Base-by-base conservation (phyloP, 2,113 vertebrate genomes). In the Phoenicopterus ruber region DNA sequence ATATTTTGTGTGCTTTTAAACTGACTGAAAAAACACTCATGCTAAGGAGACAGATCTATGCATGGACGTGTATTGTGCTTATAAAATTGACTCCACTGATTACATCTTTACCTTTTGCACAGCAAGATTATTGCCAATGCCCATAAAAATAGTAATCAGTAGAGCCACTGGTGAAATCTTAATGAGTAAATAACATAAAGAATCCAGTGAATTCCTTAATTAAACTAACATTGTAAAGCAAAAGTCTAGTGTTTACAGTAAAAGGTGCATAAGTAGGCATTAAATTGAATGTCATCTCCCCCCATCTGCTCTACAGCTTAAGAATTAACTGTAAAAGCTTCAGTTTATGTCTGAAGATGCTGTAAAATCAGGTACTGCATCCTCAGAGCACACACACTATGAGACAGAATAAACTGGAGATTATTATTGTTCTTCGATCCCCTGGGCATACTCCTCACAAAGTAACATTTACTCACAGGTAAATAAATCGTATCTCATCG, bases 231-330 rank as follows among this genome's bases (percentile, higher is more conserved):
- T 34, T 69, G 29, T 62, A 80, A 96, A 91, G 79, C 80, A 88
- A 57, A 91, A 72, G 21, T 34, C 86, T 84, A 91, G 40, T 78
- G 55, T 91, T 95, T 94, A 89, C 57, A 94, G 54, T 73, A 94
- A 87, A 83, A 95, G 66, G 66, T 96, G 66, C 28, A n/a, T 79
- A 86, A 93, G 69, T 18, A 93, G 91, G 77, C 36, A 95, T 85
- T 91, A 91, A 94, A 97, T 4, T 87, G 36, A 83, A 93, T 77
- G 86, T 87, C 70, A 85, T 82, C 78, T 94, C 29, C 22, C 38
- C 42, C 89, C 82, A 94, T 87, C 95, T 96, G 93, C 42, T 94
- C 84, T 93, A 73, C 55, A 90, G 78, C 74, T 93, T 77, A 93
- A 94, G 84, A 92, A 89, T 86, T 82, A 87, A 88, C 40, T 66